phyloP scores from a whole-genome alignment of 2,113 vertebrate genomes.

The Bungarus multicinctus region DNA sequence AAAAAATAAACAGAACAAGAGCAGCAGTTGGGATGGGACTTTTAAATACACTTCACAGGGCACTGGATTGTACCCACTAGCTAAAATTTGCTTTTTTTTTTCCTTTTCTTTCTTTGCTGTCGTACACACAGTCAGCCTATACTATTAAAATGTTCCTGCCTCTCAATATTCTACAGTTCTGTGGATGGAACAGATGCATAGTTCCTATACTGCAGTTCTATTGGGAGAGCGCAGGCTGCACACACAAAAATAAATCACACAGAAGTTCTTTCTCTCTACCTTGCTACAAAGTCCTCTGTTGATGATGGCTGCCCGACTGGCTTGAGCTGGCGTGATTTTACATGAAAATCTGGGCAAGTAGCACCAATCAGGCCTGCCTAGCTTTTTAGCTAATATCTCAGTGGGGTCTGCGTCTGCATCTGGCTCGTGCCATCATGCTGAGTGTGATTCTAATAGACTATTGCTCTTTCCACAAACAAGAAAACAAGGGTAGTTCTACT shows the following conservation, averaged over 20 bases:
- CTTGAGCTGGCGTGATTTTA: slow-evolving; percentile 68
- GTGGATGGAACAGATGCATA: slow-evolving; percentile 81
- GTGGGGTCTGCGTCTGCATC: slow-evolving; percentile 77
- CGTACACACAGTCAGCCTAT: slow-evolving; percentile 14
- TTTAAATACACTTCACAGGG: slow-evolving; percentile 4
- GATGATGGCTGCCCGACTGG: slow-evolving; percentile 58
- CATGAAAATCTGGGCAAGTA: slow-evolving; percentile 72
- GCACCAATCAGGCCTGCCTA: slow-evolving; percentile 69
- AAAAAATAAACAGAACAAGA: neutral
- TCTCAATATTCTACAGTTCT: slow-evolving; percentile 52
- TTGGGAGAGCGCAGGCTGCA: slow-evolving; percentile 69
- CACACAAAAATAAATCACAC: slow-evolving; percentile 81
- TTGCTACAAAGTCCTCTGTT: slow-evolving; percentile 67
- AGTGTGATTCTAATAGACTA: slow-evolving; percentile 73
- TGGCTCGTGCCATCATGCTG: slow-evolving; percentile 72
- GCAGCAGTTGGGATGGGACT: slow-evolving; percentile 8
- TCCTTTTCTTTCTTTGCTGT: neutral
- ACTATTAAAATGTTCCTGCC: slow-evolving; percentile 37
- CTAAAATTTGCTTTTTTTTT: neutral
- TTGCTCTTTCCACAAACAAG: slow-evolving; percentile 72
- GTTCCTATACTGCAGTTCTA: slow-evolving; percentile 76
- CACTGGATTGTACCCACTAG: neutral
- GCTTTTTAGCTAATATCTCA: slow-evolving; percentile 79
- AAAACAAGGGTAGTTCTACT: slow-evolving; percentile 57
- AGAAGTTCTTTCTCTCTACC: slow-evolving; percentile 74